Evolutionary conservation across 2,113 vertebrate genomes (phyloP), one percentile per base, ranked within the genome.

Genomic region (Colinus virginianus): DNA sequence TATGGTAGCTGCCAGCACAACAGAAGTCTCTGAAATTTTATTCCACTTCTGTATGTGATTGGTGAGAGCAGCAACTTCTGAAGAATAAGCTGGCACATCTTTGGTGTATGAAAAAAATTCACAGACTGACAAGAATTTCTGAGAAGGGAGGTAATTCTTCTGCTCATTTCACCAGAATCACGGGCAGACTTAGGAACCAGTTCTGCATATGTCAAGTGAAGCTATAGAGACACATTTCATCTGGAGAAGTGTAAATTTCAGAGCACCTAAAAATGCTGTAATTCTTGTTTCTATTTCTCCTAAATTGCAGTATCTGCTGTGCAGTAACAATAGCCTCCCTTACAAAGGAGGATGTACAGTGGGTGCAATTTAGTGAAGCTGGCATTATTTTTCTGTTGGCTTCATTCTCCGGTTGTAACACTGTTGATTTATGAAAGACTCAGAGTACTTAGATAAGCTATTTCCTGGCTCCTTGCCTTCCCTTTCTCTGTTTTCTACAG

Each of bases 351-450:
- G 26, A 77, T 3, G 1, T 13, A 28, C 7, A 18, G 58, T 32
- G 34, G n/a, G 59, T 88, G 42, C 36, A 46, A 3, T 74, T 82
- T 63, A 79, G 34, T 25, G 40, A 58, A 84, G 32, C 18, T 77
- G 68, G n/a, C 42, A 68, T 82, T 93, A 63, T 63, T 79, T 48
- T 75, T 84, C 62, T 76, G 38, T 68, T 79, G 81, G 68, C 59
- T 78, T 85, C 46, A 62, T 66, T 90, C 78, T 94, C 42, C 76
- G 74, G 2, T 61, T 64, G 32, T 77, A 93, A 90, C 84, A 58
- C n/a, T 95, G 91, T 85, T 91, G 84, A 85, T 92, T 91, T 87
- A 90, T 87, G 72, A 93, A 93, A 87, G 90, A 74, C 13, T 70
- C 43, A 16, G 61, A 58, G 51, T 94, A 87, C 75, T 94, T 75